Base-by-base conservation (phyloP, 2,113 vertebrate genomes). In the Turdus rufiventris region DNA sequence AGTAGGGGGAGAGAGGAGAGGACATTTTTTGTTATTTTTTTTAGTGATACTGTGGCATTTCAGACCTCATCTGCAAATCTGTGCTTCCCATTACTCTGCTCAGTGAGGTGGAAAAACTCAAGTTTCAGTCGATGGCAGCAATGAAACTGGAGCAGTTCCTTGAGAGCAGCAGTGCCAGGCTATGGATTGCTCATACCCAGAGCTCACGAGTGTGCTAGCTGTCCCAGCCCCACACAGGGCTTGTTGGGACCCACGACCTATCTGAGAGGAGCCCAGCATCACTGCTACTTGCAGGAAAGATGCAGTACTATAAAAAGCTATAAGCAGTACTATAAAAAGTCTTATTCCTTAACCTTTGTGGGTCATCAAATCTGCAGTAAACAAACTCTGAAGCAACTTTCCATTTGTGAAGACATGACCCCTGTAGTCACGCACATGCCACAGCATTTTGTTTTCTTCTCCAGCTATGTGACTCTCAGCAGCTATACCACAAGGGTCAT, bases 21-120 rank as follows among this genome's bases (percentile, higher is more conserved):
- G 6, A 6, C 3, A 23, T 16, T 80, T 74, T 48, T 45, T 14
- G 12, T 76, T 75, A 29, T 14, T 86, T 25, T 38, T 79, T 87
- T 91, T 78, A 54, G 45, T 2, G 31, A 58, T 68, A 18, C 5
- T 78, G 82, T 88, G 88, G 92, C 94, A 85, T 95, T 93, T 93
- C 91, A 92, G 88, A 90, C 38, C n/a, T 92, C 60, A 70, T 66
- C 38, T 34, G 18, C 40, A 56, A 38, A 60, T 56, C 13, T 47
- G 5, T 33, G 51, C 34, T 84, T 80, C 67, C 72, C 51, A 14
- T 25, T 54, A 20, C 20, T 18, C 72, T 67, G 50, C 56, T 54
- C 45, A 54, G 5, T 13, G 38, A 83, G 29, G 20, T 13, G 20
- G 42, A 85, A 79, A 38, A 83, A 63, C 40, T 48, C 75, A 51